Percentiles rank a stretch among this genome's conserved stretches.
Evolutionary conservation across 2,797 vertebrate species (phyloP).

Genomic region (Xiphophorus birchmanni): DNA sequence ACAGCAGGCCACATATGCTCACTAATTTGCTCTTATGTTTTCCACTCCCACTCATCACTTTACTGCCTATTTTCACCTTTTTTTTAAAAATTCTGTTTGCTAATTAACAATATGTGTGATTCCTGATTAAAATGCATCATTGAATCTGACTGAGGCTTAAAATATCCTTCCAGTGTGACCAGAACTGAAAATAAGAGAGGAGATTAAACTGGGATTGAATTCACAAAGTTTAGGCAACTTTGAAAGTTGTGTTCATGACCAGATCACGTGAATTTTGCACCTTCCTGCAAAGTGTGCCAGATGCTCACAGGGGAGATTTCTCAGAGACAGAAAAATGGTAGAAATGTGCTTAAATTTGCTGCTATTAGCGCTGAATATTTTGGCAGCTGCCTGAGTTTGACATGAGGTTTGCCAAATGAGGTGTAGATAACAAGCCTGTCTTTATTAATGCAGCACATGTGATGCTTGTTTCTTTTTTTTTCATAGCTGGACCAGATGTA

Average conservation of each 20-base stretch:
- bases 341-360: conserved; percentile 19
- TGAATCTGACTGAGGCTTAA: neutral
- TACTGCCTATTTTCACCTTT: neutral
- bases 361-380: conserved; percentile 47
- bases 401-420: conserved; percentile 8
- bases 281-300: conserved; percentile 57
- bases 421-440: conserved; percentile 23
- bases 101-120: conserved; percentile 5
- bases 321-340: neutral
- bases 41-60: neutral
- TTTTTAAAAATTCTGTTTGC: neutral
- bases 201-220: neutral
- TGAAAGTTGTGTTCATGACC: conserved; percentile 26
- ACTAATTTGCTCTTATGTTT: conserved; percentile 19
- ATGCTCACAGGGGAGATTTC: conserved; percentile 39
- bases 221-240: neutral
- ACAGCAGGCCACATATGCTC: neutral
- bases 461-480: conserved; percentile 10
- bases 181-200: conserved; percentile 11
- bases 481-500: conserved; percentile 18
- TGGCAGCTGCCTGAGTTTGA: conserved; percentile 31
- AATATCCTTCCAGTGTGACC: conserved; percentile 16
- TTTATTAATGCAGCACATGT: conserved; percentile 26
- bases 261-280: conserved; percentile 40
- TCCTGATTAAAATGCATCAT: neutral